phyloP scores from a whole-genome alignment of 2,888 invertebrate genomes.

The Lasioglossum malachurum region DNA sequence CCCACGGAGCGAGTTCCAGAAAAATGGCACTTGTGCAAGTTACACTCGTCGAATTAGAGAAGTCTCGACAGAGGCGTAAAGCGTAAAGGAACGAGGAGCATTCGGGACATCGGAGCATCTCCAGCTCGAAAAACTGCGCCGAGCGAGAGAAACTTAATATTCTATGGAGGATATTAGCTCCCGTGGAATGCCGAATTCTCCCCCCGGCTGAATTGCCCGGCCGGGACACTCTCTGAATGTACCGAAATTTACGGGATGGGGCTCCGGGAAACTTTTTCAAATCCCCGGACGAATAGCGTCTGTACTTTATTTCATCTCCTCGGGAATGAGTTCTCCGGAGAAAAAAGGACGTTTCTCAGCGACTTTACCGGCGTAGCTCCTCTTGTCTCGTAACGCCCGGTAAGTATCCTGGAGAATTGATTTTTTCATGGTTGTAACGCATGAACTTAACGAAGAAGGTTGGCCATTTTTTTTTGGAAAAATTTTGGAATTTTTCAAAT shows the following conservation, averaged over 20 bases:
- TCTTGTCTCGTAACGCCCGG: not conserved
- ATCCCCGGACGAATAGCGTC: not conserved
- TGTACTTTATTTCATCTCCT: constrained; percentile 4
- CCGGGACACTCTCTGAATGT: constrained; percentile 5
- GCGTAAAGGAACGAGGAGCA: not conserved
- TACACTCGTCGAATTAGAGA: constrained; percentile 6
- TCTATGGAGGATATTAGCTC: constrained; percentile 42
- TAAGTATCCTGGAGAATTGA: not conserved
- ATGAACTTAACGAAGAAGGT: no score
- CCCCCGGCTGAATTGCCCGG: constrained; percentile 27
- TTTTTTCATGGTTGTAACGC: not conserved
- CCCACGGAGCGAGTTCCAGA: no score
- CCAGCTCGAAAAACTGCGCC: constrained; percentile 8
- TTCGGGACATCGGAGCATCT: not conserved
- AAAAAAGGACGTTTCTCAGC: not conserved
- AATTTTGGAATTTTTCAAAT: no score
- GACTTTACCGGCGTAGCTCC: not conserved
- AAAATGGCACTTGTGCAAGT: not conserved
- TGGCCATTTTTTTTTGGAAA: no score
- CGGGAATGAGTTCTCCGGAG: not conserved
- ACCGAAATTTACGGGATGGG: constrained; percentile 43
- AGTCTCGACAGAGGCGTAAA: not conserved
- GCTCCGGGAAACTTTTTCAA: constrained; percentile 36
- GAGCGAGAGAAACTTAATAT: constrained; percentile 25
- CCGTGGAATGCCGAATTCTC: constrained; percentile 12